A percentile compares a stretch with the other conserved stretches of the same genome.
Conservation (phyloP, 1,140 invertebrate genomes). For the Vanessa tameamea region DNA sequence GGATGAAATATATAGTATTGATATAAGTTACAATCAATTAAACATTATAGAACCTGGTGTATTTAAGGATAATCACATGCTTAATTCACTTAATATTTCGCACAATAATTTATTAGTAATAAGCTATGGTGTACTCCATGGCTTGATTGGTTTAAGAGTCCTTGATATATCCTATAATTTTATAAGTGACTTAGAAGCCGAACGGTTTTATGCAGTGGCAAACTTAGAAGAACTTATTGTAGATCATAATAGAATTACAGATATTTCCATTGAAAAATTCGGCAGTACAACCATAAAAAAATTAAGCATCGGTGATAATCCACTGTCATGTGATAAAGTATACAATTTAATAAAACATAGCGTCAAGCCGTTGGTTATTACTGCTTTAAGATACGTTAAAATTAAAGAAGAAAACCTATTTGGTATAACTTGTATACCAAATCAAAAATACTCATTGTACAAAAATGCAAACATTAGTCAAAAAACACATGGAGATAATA, state of each 20-base stretch:
- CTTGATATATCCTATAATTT: conserved; percentile 48
- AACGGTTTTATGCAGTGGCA: conserved; percentile 38
- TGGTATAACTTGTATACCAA: conserved; percentile 24
- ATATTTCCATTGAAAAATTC: conserved; percentile 35
- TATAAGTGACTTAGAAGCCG: conserved; percentile 37
- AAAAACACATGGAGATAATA: background rate
- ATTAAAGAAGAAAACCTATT: conserved; percentile 15
- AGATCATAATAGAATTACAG: conserved; percentile 43
- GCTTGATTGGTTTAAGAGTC: conserved; percentile 35
- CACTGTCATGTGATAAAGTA: conserved; percentile 41
- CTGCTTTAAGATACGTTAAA: conserved; percentile 21
- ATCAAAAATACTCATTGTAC: conserved; percentile 2
- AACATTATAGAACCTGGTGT: conserved; percentile 40
- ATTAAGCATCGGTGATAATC: conserved; percentile 49
- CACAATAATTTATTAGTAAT: conserved; percentile 41
- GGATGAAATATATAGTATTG: conserved; percentile 37
- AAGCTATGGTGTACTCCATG: conserved; percentile 41
- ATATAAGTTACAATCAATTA: conserved; percentile 53
- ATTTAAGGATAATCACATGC: conserved; percentile 42
- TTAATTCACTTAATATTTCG: conserved; percentile 46
- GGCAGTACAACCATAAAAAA: conserved; percentile 22
- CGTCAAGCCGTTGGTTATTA: conserved; percentile 9
- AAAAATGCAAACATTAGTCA: background rate
- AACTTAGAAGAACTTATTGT: conserved; percentile 37
- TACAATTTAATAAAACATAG: conserved; percentile 28